A percentile compares a stretch with the other conserved stretches of the same genome.
Evolutionary conservation across 2,888 invertebrate genomes (phyloP).

Genomic region (Hirtodrosophila trivittata): DNA sequence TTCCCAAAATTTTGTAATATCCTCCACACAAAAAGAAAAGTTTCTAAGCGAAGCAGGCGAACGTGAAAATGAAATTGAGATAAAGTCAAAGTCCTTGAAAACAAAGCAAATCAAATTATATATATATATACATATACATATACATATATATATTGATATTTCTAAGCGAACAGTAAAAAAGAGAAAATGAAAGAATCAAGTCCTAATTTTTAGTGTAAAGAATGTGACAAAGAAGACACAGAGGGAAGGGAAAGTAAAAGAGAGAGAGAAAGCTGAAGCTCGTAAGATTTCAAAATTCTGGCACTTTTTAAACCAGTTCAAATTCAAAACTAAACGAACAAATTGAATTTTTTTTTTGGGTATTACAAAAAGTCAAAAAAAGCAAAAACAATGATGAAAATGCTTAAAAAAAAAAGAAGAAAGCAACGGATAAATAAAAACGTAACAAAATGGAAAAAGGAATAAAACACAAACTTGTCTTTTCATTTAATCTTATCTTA

Average conservation of each 20-base stretch:
- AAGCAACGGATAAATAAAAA: constrained; percentile 53
- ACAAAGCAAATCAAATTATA: constrained; percentile 63
- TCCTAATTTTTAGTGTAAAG: constrained; percentile 1
- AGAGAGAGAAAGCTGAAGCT: background rate
- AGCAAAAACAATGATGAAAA: constrained; percentile 31
- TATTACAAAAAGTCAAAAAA: constrained; percentile 29
- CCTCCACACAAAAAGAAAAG: constrained; percentile 40
- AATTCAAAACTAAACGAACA: constrained; percentile 56
- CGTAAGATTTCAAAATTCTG: constrained; percentile 18
- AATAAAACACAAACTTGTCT: constrained; percentile 8
- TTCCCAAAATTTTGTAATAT: constrained; percentile 20
- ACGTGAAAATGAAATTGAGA: no score
- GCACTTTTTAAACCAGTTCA: constrained; percentile 35
- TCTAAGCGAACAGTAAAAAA: constrained; percentile 50
- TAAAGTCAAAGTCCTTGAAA: constrained; percentile 44
- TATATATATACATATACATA: no score
- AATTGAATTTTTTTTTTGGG: constrained; percentile 57
- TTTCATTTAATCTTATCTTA: constrained; percentile 11
- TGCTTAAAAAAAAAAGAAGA: constrained; percentile 19
- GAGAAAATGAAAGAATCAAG: constrained; percentile 1
- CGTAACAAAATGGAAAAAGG: constrained; percentile 53
- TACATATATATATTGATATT: constrained; percentile 65
- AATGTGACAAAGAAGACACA: constrained; percentile 2
- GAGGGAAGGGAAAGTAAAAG: constrained; percentile 27
- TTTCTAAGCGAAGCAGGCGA: constrained; percentile 51